A percentile compares a stretch with the other conserved stretches of the same genome.
phyloP scores from a whole-genome alignment of 2,113 vertebrate genomes.

The Etia nguti region DNA sequence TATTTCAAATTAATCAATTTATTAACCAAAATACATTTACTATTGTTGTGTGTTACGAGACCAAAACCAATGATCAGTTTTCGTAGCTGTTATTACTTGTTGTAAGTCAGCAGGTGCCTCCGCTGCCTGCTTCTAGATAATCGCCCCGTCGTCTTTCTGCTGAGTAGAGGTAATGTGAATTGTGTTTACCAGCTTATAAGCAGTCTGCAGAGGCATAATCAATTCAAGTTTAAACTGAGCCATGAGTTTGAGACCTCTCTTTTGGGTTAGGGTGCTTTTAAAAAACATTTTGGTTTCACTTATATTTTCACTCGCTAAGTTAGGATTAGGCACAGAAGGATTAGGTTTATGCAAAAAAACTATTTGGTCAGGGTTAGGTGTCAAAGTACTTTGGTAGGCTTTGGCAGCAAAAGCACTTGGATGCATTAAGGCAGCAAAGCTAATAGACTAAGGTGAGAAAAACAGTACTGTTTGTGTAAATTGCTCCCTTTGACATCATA shows the following conservation, averaged over 20 bases:
- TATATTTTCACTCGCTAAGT: neutral
- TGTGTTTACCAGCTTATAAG: neutral
- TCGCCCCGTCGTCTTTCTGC: neutral
- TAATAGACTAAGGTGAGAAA: neutral
- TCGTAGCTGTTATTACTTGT: neutral
- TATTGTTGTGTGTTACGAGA: fast-evolving
- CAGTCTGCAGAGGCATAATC: neutral
- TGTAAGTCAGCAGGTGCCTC: neutral
- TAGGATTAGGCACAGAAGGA: neutral
- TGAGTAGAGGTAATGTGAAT: neutral
- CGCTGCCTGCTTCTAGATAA: neutral
- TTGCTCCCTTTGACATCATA: neutral
- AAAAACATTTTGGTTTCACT: neutral
- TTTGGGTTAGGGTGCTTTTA: neutral
- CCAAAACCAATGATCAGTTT: neutral
- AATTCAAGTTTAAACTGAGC: neutral
- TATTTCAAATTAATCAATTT: neutral
- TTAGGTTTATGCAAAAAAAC: neutral
- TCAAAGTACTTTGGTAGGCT: neutral
- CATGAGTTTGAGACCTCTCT: neutral
- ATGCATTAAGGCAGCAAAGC: neutral
- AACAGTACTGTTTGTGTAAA: neutral
- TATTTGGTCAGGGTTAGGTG: neutral
- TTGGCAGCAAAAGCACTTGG: neutral
- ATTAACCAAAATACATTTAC: neutral